phyloP scores from a whole-genome alignment of 2,113 vertebrate species.

The Azemiops feae region DNA sequence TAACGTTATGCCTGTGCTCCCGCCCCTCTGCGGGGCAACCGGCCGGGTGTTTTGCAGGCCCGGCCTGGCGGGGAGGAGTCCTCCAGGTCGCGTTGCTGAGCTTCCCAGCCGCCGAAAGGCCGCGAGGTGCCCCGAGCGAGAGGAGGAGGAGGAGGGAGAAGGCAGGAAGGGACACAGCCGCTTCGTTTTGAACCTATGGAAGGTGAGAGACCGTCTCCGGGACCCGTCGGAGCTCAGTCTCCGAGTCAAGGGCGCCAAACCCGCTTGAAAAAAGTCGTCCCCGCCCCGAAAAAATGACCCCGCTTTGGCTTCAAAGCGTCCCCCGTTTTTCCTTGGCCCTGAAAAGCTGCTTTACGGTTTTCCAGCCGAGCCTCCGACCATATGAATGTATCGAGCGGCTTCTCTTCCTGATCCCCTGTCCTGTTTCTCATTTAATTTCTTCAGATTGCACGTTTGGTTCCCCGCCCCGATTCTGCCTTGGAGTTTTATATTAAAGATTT shows the following conservation, averaged over 20 bases:
- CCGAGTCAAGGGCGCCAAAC: background rate
- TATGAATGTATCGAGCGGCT: background rate
- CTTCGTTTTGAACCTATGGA: background rate
- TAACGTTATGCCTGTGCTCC: background rate
- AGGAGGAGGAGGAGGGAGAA: background rate
- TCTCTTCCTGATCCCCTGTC: too few relatives aligned
- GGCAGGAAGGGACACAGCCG: background rate
- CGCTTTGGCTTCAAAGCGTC: background rate
- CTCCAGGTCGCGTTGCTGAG: slow-evolving; percentile 33
- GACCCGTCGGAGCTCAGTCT: background rate
- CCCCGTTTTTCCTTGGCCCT: too few relatives aligned
- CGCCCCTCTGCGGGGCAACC: slow-evolving; percentile 17
- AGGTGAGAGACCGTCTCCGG: background rate
- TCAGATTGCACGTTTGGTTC: background rate
- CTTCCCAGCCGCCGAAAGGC: slow-evolving; percentile 12
- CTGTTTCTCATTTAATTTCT: background rate
- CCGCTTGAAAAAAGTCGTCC: background rate
- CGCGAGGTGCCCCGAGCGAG: background rate
- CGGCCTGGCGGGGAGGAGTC: slow-evolving; percentile 18
- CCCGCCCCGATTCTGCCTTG: background rate
- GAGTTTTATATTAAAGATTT: background rate
- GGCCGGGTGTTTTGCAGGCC: slow-evolving; percentile 41
- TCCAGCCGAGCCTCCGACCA: background rate
- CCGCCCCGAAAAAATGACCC: background rate
- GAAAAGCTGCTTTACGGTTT: background rate